phyloP scores from a whole-genome alignment of 2,797 vertebrate species.

The Schizopygopsis malacanthus region DNA sequence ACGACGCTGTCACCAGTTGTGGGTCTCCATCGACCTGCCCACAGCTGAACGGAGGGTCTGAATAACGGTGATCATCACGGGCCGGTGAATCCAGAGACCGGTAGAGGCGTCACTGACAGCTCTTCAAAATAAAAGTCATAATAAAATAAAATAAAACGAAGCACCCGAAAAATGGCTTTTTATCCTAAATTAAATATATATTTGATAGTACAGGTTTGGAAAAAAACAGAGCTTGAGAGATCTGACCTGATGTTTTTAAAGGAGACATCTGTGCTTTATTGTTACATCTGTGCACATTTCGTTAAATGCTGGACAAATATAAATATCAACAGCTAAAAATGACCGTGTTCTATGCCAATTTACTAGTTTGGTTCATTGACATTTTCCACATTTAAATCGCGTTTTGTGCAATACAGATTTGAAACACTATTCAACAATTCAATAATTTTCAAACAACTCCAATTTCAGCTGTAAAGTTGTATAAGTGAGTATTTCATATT shows the following conservation, averaged over 20 bases:
- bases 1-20: conserved; percentile 49
- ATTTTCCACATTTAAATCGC: neutral
- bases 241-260: neutral
- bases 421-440: neutral
- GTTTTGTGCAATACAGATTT: neutral
- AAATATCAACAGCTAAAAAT: neutral
- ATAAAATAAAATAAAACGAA: neutral
- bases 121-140: conserved; percentile 58
- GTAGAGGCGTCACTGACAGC: neutral
- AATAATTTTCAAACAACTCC: neutral
- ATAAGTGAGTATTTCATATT: too few relatives aligned
- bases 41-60: conserved; percentile 20
- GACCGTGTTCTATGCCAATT: neutral
- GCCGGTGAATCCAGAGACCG: neutral
- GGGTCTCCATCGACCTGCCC: conserved; percentile 54
- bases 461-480: neutral
- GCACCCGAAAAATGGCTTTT: neutral
- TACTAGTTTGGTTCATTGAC: neutral
- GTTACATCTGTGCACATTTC: neutral
- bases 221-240: neutral
- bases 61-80: conserved; percentile 19
- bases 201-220: neutral
- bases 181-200: neutral
- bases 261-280: neutral
- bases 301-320: neutral